Evolutionary conservation across 2,888 invertebrate genomes (phyloP), one percentile per base, ranked within the genome.

Genomic region (Andrena praecox): DNA sequence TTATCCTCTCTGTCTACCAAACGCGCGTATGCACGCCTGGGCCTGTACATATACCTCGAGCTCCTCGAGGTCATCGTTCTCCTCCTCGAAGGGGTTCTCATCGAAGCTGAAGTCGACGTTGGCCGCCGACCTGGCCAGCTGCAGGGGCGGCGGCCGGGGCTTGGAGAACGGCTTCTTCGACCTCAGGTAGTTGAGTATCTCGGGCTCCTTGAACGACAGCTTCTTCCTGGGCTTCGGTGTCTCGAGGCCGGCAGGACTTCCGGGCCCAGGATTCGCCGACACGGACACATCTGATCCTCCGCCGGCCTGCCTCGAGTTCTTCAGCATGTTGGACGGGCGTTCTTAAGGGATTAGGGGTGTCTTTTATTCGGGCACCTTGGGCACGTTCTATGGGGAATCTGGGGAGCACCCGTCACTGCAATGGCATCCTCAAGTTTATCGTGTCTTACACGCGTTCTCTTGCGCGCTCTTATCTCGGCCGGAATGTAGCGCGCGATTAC

Each of bases 181-280:
- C 29, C 84, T 94, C 85, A 94, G 87, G 84, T 93, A 94, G 27
- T 94, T 94, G 82, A 96, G 95, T 67, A 97, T 96, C 94, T 97
- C 97, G 2, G 98, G 98, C 91, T 98, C 98, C 80, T 97, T 96
- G 94, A 98, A 98, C 8, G 98, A 98, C 12, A 98, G 94, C 93
- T 98, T 98, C 93, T 98, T 98, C 73, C 97, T 95, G 0, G 97
- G 97, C 88, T 96, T 89, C 59, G 89, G 84, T 10, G 85, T 94
- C 90, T 87, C 94, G 89, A 87, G 94, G 86, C 89, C 92, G 88
- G 59, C 90, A 89, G 92, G 94, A 82, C 91, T 94, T 77, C 91
- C 94, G 84, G 89, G 93, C 89, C 80, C 86, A 66, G 85, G 86
- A 71, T 76, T 72, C 1, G 64, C 52, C 24, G 87, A 52, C 20